These are phyloP conservation scores for Lycocerus yunnanus DNA, from an alignment of 2,888 invertebrate species.

Conservation along the genomic window DNA sequence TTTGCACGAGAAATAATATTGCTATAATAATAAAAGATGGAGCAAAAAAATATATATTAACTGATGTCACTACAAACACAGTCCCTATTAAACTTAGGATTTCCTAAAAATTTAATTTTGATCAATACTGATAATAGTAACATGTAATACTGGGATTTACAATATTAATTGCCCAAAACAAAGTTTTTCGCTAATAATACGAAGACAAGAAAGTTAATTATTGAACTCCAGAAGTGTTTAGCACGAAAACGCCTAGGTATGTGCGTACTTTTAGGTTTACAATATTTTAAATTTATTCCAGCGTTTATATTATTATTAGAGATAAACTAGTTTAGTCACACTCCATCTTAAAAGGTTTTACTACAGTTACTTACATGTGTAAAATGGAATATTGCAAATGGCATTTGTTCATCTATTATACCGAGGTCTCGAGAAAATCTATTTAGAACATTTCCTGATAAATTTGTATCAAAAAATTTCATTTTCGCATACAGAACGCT, in stretches of 20 bases:
- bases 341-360: too few relatives aligned
- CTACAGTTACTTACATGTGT: neutral
- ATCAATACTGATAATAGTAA: neutral
- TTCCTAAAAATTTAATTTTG: conserved; percentile 51
- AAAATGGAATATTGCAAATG: neutral
- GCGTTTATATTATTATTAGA: too few relatives aligned
- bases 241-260: too few relatives aligned
- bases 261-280: too few relatives aligned
- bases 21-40: conserved; percentile 68
- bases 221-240: too few relatives aligned
- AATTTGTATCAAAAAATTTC: conserved; percentile 21
- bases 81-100: conserved; percentile 68
- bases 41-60: conserved; percentile 69
- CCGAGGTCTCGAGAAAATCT: conserved; percentile 31
- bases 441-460: conserved; percentile 29
- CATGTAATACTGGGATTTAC: too few relatives aligned
- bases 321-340: too few relatives aligned
- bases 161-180: too few relatives aligned
- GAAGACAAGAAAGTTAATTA: too few relatives aligned
- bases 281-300: too few relatives aligned
- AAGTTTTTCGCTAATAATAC: too few relatives aligned
- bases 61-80: conserved; percentile 69
- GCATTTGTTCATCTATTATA: conserved; percentile 26
- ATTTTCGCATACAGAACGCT: conserved; percentile 24
- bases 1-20: conserved; percentile 65